Conservation (phyloP, 2,888 invertebrate species). For the Argyresthia albistria region DNA sequence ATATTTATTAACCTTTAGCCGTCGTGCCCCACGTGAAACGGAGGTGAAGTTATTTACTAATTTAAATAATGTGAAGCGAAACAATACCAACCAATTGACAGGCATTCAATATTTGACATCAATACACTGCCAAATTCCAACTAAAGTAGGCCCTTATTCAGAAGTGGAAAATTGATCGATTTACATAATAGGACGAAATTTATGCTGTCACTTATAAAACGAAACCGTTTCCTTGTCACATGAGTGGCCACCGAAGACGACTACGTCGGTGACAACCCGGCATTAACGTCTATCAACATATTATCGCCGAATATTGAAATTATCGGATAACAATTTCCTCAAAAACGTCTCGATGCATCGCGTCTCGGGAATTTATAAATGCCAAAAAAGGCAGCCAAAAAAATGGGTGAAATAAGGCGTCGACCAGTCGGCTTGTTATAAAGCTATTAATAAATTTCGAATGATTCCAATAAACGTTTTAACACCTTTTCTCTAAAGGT, state of each 20-base stretch:
- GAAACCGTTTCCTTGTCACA: background rate
- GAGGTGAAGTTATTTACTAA: too few species aligned
- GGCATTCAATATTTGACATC: too few species aligned
- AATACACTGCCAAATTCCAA: too few species aligned
- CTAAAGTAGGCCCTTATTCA: too few species aligned
- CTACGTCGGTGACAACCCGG: conserved; percentile 9
- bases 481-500: conserved; percentile 67
- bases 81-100: too few species aligned
- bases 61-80: too few species aligned
- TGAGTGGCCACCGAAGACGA: conserved; percentile 5
- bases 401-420: conserved; percentile 41
- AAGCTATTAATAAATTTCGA: conserved; percentile 66
- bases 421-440: conserved; percentile 59
- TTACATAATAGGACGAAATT: conserved; percentile 10
- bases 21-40: too few species aligned
- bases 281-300: conserved; percentile 26
- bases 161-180: too few species aligned
- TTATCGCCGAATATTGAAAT: conserved; percentile 22
- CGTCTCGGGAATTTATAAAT: background rate
- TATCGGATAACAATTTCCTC: conserved; percentile 26
- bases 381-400: conserved; percentile 12
- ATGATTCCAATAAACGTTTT: conserved; percentile 69
- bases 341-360: background rate
- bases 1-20: too few species aligned
- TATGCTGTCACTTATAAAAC: conserved; percentile 14